Base-by-base conservation (phyloP, 2,888 invertebrate genomes). In the Nudaria mundana region DNA sequence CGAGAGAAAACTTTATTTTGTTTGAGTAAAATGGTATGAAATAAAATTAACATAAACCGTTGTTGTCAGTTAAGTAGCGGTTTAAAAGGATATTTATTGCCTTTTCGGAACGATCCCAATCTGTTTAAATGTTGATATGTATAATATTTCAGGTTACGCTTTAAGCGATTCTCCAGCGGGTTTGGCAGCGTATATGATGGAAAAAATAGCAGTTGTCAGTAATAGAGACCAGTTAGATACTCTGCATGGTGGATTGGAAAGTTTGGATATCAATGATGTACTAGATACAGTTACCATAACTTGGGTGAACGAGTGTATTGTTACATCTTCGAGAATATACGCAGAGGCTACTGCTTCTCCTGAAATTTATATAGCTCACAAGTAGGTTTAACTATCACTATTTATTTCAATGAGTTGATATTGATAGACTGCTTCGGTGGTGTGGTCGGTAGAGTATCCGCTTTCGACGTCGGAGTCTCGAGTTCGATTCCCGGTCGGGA, bases 161-260 rank as follows among this genome's bases (percentile, higher is more conserved):
- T 67, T 97, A 44, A 85, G 90, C 5, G 94, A 95, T 60, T 94
- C 95, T 0, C 98, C 98, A 0, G 90, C 93, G 0, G 97, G 96
- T 0, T 77, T 98, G 50, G 97, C 97, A 1, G 95, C 94, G 0
- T 98, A 97, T 63, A 92, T 97, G 29, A 81, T 98, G 52, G 98
- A 98, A 69, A 98, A 98, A 80, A 97, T 97, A 74, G 91, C 87
- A 67, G 91, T 65, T 39, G 94, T 80, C 92, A 94, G 80, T 82
- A 94, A 83, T 81, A 93, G 63, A 3, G 73, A 87, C 4, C 90
- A 91, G 58, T 74, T 87, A 13, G 61, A 90, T 13, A 84, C 91
- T 1, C 75, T 81, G 0, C 94, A 95, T 64, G 94, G 95, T 0
- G 94, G 94, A 3, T 71, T 95, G 0, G 86, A 87, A 0, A 88